A percentile compares a stretch with the other conserved stretches of the same genome.
These are phyloP conservation scores for Luehdorfia chinensis DNA, from an alignment of 1,140 invertebrate genomes.

Conservation along the genomic window DNA sequence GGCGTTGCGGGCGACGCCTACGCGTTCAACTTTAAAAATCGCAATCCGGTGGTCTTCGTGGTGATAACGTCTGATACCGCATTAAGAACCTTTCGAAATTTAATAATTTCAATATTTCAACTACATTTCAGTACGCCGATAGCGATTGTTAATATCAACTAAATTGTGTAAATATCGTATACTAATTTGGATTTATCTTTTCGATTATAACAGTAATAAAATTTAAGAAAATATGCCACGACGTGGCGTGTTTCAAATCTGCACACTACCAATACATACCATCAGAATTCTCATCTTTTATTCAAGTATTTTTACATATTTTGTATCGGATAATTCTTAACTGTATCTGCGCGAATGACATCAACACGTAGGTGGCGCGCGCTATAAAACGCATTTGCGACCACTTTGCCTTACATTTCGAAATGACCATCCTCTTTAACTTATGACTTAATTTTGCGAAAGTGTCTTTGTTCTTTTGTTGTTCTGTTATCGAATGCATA, in stretches of 20 bases:
- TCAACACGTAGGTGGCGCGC: conserved; percentile 57
- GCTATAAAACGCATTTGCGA: conserved; percentile 47
- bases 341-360: conserved; percentile 53
- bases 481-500: conserved; percentile 50
- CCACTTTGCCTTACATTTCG: conserved; percentile 46
- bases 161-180: too few species aligned
- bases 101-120: conserved; percentile 16
- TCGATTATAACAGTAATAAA: too few species aligned
- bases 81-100: conserved; percentile 22
- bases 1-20: conserved; percentile 55
- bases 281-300: conserved; percentile 12
- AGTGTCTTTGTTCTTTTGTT: conserved; percentile 36
- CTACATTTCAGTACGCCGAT: neutral
- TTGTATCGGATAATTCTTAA: conserved; percentile 22
- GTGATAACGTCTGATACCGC: conserved; percentile 42
- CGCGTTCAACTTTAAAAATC: conserved; percentile 62
- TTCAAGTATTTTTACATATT: conserved; percentile 11
- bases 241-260: neutral
- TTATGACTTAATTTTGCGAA: conserved; percentile 69
- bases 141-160: conserved; percentile 1
- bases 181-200: too few species aligned
- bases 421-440: conserved; percentile 60
- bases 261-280: too few species aligned
- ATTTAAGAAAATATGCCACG: too few species aligned
- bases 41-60: conserved; percentile 52